These are phyloP conservation scores for Cossypha polioptera DNA, from an alignment of 2,797 vertebrate species.

Conservation along the genomic window DNA sequence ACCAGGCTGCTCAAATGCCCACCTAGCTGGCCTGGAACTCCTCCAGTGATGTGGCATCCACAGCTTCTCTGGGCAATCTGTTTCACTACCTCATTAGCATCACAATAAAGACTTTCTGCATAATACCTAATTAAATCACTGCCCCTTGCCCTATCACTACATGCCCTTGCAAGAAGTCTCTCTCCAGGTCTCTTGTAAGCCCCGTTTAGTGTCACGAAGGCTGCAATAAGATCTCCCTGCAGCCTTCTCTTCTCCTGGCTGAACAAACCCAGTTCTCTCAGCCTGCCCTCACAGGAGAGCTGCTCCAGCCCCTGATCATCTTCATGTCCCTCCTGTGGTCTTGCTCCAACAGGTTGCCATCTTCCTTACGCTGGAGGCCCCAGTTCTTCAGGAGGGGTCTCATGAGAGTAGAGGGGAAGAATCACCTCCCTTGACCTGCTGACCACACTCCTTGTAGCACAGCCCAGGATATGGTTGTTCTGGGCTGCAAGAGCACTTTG, in stretches of 20 bases:
- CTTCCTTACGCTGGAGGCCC: not conserved
- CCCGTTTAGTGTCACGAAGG: rapidly evolving
- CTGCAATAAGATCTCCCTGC: not conserved
- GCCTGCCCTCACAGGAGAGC: not conserved
- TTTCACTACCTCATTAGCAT: not conserved
- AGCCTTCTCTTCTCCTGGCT: not conserved
- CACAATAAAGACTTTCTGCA: not conserved
- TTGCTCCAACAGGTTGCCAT: not conserved
- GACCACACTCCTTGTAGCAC: not conserved
- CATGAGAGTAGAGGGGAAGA: not conserved
- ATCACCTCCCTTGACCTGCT: not conserved
- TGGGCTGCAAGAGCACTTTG: not conserved
- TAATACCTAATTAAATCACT: not conserved
- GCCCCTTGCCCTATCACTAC: not conserved
- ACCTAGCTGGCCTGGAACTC: not conserved
- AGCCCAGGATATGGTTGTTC: not conserved
- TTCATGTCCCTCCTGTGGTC: not conserved
- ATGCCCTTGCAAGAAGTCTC: not conserved
- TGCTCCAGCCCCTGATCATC: not conserved
- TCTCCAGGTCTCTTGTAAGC: not conserved
- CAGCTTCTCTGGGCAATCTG: not conserved
- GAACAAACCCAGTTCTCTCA: not conserved
- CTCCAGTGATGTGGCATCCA: not conserved
- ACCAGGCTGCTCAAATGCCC: not conserved
- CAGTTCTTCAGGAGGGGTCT: not conserved